Conservation (phyloP, 1,140 invertebrate genomes). For the Bradysia coprophila region DNA sequence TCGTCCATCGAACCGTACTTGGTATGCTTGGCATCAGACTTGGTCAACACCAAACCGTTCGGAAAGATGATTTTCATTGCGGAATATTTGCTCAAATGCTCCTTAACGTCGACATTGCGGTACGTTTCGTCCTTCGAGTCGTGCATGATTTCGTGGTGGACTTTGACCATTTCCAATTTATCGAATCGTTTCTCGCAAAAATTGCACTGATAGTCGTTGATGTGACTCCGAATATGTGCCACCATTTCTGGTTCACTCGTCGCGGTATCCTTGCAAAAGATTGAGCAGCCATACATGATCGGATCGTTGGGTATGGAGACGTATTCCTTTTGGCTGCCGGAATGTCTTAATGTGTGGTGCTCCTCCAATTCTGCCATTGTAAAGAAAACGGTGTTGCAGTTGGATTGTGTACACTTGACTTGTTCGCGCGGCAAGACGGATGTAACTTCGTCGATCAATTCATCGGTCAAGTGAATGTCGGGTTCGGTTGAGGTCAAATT, state of each 20-base stretch:
- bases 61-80: slow-evolving; percentile 6
- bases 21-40: slow-evolving; percentile 3
- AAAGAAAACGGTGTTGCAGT: too few species aligned
- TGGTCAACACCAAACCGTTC: slow-evolving; percentile 6
- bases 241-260: background rate
- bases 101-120: slow-evolving; percentile 1
- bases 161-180: slow-evolving; percentile 4
- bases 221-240: slow-evolving; percentile 7
- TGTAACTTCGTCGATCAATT: too few species aligned
- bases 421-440: too few species aligned
- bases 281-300: background rate
- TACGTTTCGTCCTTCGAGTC: background rate
- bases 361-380: too few species aligned
- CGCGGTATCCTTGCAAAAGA: background rate
- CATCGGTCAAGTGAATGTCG: too few species aligned
- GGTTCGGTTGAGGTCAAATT: too few species aligned
- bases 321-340: too few species aligned
- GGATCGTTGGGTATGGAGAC: too few species aligned
- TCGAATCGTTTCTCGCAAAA: slow-evolving; percentile 2
- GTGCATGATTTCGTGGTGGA: slow-evolving; percentile 7
- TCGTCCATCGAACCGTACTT: slow-evolving; percentile 4
- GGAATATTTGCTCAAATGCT: slow-evolving; percentile 3
- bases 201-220: slow-evolving; percentile 3
- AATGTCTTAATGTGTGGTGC: too few species aligned
- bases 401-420: too few species aligned